phyloP scores from a whole-genome alignment of 2,888 invertebrate genomes.

The Heterodera filipjevi region DNA sequence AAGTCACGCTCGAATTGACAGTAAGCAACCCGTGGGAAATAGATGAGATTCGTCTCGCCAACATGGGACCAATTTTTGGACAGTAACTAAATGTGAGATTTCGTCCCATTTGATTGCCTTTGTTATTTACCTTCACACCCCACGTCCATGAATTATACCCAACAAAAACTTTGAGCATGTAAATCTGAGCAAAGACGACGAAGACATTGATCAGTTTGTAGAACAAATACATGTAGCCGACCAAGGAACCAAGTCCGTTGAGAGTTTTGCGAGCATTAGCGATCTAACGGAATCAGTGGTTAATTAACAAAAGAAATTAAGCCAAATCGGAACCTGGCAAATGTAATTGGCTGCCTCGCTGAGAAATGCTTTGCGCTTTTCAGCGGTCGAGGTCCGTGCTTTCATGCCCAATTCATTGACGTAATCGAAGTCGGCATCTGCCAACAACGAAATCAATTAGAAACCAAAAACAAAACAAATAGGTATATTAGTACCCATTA shows the following conservation, averaged over 20 bases:
- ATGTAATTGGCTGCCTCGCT: slow-evolving; percentile 52
- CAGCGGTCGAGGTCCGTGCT: slow-evolving; percentile 22
- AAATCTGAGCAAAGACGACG: slow-evolving; percentile 60
- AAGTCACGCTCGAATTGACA: slow-evolving; percentile 23
- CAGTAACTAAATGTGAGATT: neutral
- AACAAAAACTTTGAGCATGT: slow-evolving; percentile 62
- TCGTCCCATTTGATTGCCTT: neutral
- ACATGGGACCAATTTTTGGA: neutral
- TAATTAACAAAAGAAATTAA: neutral
- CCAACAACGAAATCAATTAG: no score
- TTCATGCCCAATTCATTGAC: slow-evolving; percentile 33
- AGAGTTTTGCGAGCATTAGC: slow-evolving; percentile 31
- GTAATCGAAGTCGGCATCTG: slow-evolving; percentile 37
- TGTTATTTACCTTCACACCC: slow-evolving; percentile 55
- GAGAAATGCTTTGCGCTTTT: slow-evolving; percentile 44
- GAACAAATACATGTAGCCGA: slow-evolving; percentile 50
- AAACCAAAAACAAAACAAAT: no score
- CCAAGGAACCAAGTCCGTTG: slow-evolving; percentile 40
- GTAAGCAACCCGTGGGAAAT: slow-evolving; percentile 24
- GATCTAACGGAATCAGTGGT: neutral
- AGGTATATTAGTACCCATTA: no score
- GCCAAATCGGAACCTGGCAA: no score
- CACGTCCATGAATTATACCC: slow-evolving; percentile 59
- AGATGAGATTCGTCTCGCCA: neutral
- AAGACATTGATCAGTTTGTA: slow-evolving; percentile 53